A percentile compares a stretch with the other conserved stretches of the same genome.
These are phyloP conservation scores for Dromius quadrimaculatus DNA, from an alignment of 2,888 invertebrate genomes.

Conservation along the genomic window DNA sequence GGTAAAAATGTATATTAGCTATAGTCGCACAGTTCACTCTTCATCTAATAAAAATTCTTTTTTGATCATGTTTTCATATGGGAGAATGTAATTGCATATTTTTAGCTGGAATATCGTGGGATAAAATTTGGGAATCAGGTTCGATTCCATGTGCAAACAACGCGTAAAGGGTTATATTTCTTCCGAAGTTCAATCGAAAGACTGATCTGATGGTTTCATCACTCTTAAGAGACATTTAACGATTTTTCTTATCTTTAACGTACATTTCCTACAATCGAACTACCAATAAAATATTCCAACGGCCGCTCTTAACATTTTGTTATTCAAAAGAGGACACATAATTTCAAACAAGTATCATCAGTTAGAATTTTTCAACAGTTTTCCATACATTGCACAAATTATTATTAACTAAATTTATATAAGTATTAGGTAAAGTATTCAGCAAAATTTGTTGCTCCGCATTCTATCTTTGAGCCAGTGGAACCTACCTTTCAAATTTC, in stretches of 20 bases:
- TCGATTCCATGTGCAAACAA: slow-evolving; percentile 38
- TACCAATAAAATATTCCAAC: slow-evolving; percentile 22
- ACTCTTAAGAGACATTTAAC: slow-evolving; percentile 43
- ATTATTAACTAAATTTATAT: no score
- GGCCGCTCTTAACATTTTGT: neutral
- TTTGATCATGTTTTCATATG: slow-evolving; percentile 53
- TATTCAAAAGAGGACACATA: no score
- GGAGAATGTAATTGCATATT: slow-evolving; percentile 61
- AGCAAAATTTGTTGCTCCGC: no score
- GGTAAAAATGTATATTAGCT: slow-evolving; percentile 66
- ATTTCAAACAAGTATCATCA: no score
- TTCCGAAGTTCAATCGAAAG: slow-evolving; percentile 36
- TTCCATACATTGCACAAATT: no score
- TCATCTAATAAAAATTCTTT: slow-evolving; percentile 31
- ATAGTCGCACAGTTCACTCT: slow-evolving; percentile 57
- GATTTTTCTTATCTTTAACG: slow-evolving; percentile 42
- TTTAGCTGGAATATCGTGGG: slow-evolving; percentile 63
- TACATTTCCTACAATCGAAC: slow-evolving; percentile 24
- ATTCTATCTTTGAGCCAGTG: no score
- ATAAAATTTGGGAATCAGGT: slow-evolving; percentile 57
- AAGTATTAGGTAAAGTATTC: no score
- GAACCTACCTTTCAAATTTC: no score
- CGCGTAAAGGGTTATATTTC: slow-evolving; percentile 24
- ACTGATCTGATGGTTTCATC: slow-evolving; percentile 39
- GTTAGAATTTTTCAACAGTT: no score